Evolutionary conservation across 1,140 invertebrate species (phyloP).

Genomic region (Cylas formicarius): DNA sequence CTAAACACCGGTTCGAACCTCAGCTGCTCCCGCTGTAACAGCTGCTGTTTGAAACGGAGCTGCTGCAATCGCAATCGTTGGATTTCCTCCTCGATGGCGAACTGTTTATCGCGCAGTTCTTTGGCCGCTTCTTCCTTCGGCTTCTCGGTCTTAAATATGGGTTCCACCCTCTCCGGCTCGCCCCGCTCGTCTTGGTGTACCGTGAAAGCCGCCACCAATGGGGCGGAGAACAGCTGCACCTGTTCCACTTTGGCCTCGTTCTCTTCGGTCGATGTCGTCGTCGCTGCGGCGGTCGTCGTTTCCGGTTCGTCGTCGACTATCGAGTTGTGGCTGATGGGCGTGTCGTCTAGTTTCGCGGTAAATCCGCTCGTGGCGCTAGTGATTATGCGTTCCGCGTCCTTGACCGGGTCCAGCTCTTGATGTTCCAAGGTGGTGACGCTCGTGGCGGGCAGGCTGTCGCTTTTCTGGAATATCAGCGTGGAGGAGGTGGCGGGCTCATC

Average conservation of each 20-base stretch:
- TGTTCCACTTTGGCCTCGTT: conserved; percentile 59
- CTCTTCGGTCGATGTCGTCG: conserved; percentile 53
- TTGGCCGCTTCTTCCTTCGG: conserved; percentile 12
- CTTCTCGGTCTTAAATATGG: conserved; percentile 47
- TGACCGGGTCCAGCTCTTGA: conserved; percentile 10
- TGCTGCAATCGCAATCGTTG: background rate
- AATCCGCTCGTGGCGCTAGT: conserved; percentile 31
- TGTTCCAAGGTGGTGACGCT: conserved; percentile 27
- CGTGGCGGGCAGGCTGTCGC: conserved; percentile 26
- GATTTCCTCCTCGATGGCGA: conserved; percentile 4
- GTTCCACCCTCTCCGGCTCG: conserved; percentile 65
- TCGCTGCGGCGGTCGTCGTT: conserved; percentile 45
- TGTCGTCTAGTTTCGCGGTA: conserved; percentile 3
- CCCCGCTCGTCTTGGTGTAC: conserved; percentile 72
- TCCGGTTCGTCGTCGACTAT: background rate
- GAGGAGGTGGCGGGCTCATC: background rate
- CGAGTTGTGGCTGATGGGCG: background rate
- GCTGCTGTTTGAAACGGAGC: background rate
- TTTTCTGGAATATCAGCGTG: conserved; percentile 27
- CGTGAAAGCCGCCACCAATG: conserved; percentile 72
- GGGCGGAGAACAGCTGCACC: conserved; percentile 72
- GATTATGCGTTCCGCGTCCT: conserved; percentile 28
- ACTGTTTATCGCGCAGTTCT: conserved; percentile 15
- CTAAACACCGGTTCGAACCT: conserved; percentile 19
- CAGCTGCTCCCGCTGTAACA: conserved; percentile 7